A percentile compares a stretch with the other conserved stretches of the same genome.
phyloP scores from a whole-genome alignment of 2,797 vertebrate species.

The Amblyopsis hoosieri region DNA sequence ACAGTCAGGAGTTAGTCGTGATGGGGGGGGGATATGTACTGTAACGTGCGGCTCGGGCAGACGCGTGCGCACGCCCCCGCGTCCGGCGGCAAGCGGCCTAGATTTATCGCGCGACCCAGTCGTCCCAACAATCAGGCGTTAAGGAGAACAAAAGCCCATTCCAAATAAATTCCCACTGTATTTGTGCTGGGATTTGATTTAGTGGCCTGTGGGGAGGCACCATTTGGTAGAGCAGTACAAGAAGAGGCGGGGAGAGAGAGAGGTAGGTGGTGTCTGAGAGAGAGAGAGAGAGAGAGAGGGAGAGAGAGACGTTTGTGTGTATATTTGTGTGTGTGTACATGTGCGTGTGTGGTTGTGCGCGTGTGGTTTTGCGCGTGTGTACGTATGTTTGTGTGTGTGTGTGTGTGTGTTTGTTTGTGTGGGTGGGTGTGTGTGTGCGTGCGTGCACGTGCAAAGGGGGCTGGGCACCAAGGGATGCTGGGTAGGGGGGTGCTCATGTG shows the following conservation, averaged over 20 bases:
- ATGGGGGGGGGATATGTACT: neutral
- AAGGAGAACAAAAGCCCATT: constrained; percentile 99
- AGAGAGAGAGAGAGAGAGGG: constrained; percentile 66
- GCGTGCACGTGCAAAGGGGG: constrained; percentile 56
- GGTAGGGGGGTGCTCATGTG: constrained; percentile 88
- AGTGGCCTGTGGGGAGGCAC: constrained; percentile 98
- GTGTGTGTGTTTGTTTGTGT: constrained; percentile 11
- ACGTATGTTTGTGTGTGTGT: constrained; percentile 26
- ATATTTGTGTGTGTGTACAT: constrained; percentile 11
- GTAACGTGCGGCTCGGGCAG: constrained; percentile 44
- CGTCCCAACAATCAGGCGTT: constrained; percentile 97
- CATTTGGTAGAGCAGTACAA: constrained; percentile 97
- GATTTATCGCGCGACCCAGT: constrained; percentile 91
- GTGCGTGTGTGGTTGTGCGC: constrained; percentile 6
- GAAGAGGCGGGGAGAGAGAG: constrained; percentile 91
- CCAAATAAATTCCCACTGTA: constrained; percentile 99
- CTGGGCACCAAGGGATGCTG: constrained; percentile 72
- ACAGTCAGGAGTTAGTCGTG: neutral
- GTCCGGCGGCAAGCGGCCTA: constrained; percentile 78
- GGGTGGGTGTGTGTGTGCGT: constrained; percentile 1
- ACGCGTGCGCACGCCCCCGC: constrained; percentile 62
- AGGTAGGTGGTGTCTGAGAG: constrained; percentile 92
- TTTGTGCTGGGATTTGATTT: constrained; percentile 99
- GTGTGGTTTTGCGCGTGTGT: constrained; percentile 7
- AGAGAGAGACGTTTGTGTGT: constrained; percentile 65